Base-by-base conservation (phyloP, 2,113 vertebrate genomes). In the Cheirogaleus medius region DNA sequence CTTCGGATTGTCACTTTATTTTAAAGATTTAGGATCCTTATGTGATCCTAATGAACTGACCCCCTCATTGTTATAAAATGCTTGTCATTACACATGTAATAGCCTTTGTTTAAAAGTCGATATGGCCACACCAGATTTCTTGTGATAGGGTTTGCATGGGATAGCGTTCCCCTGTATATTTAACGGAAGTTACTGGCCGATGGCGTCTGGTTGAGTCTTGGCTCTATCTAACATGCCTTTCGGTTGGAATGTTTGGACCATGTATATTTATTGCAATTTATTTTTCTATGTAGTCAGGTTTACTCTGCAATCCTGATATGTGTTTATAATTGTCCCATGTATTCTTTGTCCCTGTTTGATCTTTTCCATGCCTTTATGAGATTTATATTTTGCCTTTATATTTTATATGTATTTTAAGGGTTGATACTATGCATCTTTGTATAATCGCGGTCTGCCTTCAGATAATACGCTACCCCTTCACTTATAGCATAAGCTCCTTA, bases 181-280 rank as follows among this genome's bases (percentile, higher is more conserved):
- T 23, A 37, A 56, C 25, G 3, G 34, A 20, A 37, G n/a, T 4
- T 54, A 23, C 29, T 5, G 1, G 17, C 37, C 32, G 27, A 85
- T 8, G n/a, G 32, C 29, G 21, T 64, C 42, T 11, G 13, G 15
- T 29, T 54, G 29, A 13, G 1, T 42, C 39, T 60, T 6, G 21
- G 44, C 25, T 71, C 1, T 11, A 27, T 13, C 2, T 15, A 12
- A 34, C 0, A 11, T 4, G 3, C 1, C 1, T 49, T 47, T 64
- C 18, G 39, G 6, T 11, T 58, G 14, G 27, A 68, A n/a, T 25
- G 3, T 39, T 42, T 37, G 29, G 3, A 49, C 11, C 37, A 54
- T 56, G n/a, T 6, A 8, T 4, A 25, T 23, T 52, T 23, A 83
- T 10, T 69, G 10, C 8, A 21, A 63, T 42, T 78, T 29, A 34